Evolutionary conservation across 2,888 invertebrate genomes (phyloP), one percentile per base, ranked within the genome.

Genomic region (Prosapia bicincta): DNA sequence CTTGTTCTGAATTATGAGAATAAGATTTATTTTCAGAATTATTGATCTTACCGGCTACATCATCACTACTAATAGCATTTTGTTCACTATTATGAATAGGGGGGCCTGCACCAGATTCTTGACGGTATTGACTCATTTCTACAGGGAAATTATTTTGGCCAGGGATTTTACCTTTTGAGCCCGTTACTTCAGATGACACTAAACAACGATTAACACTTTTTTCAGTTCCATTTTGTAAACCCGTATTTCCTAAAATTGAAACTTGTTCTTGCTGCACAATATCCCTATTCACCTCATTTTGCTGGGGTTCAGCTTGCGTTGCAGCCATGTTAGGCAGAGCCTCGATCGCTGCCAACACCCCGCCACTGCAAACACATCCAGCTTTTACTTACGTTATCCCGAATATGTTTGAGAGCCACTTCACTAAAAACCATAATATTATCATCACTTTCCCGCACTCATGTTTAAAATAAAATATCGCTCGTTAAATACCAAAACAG

Each of bases 271-370:
- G 86, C 86, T 89, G 88, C 88, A 87, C 89, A 86, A 89, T 89
- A 84, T 89, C 88, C 85, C 89, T 87, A 86, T 88, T 90, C 86
- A 88, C 88, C 81, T 92, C 92, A 89, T 91, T 91, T 88, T 91
- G 91, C 87, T 92, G 92, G 88, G 91, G 90, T 89, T 92, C 92
- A 87, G 92, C 91, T 90, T 91, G 92, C 90, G 92, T 92, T 89
- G 92, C 92, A 91, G 92, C 92, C 92, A 92, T 92, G 90, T 91
- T 91, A 83, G 81, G 82, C 85, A 85, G 85, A 85, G 85, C 86
- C 85, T 85, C 85, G 84, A 85, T 85, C 85, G 85, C 85, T 83
- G 86, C 89, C 88, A 88, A 89, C 89, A 88, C 89, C 89, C 88
- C 89, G 89, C 86, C 84, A 85, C 84, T 86, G 84, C 83, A 86